These are phyloP conservation scores for Melanotaenia parkinsoni DNA, from an alignment of 2,797 vertebrate species.

Conservation along the genomic window DNA sequence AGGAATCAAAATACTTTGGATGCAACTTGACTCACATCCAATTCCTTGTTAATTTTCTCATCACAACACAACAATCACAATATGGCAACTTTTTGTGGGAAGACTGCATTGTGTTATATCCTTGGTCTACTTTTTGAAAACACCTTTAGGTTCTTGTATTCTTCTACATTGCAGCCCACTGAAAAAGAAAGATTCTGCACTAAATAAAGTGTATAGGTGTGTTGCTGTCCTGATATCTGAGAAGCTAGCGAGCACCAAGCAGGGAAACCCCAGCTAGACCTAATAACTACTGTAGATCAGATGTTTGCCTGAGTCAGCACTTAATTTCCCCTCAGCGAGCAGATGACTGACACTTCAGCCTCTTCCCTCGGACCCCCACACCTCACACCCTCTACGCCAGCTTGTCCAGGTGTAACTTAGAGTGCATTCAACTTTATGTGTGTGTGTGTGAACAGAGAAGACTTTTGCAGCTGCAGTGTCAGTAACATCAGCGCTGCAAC, in stretches of 20 bases:
- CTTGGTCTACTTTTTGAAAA: not conserved
- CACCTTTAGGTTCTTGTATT: not conserved
- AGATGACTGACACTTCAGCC: slow-evolving; percentile 42
- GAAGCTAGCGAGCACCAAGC: slow-evolving; percentile 1
- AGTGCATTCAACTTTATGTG: slow-evolving; percentile 13
- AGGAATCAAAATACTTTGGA: too few relatives aligned
- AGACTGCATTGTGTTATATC: too few relatives aligned
- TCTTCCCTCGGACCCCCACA: slow-evolving; percentile 26
- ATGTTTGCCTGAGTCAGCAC: slow-evolving; percentile 74
- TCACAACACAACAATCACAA: too few relatives aligned
- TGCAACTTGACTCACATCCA: too few relatives aligned
- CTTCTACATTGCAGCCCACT: not conserved
- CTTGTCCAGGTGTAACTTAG: slow-evolving; percentile 60
- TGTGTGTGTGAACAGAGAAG: slow-evolving; percentile 31
- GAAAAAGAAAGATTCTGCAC: not conserved
- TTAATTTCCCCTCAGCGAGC: slow-evolving; percentile 59
- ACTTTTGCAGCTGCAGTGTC: slow-evolving; percentile 74
- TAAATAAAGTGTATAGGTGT: slow-evolving; percentile 44
- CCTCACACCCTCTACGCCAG: slow-evolving; percentile 16
- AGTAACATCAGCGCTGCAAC: slow-evolving; percentile 74
- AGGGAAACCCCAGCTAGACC: slow-evolving; percentile 59
- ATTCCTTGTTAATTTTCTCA: too few relatives aligned
- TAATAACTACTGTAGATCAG: slow-evolving; percentile 67
- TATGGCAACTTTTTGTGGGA: too few relatives aligned
- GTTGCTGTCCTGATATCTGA: slow-evolving; percentile 4